These are phyloP conservation scores for Apamea sordens DNA, from an alignment of 2,888 invertebrate genomes.

Conservation along the genomic window DNA sequence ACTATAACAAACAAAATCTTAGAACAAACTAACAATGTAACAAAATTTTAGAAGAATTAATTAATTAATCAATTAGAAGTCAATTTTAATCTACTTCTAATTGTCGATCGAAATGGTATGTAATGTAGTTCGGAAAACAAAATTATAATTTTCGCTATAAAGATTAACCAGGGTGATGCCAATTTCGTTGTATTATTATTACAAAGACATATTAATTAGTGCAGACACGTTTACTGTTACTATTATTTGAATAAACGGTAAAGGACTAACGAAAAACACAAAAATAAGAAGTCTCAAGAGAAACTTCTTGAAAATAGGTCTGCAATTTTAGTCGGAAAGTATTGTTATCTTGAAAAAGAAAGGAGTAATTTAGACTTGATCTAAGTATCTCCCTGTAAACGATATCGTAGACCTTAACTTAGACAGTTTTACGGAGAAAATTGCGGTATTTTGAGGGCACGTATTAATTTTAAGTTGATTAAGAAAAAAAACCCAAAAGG, in stretches of 20 bases:
- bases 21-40: no score
- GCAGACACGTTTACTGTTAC: background rate
- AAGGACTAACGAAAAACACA: background rate
- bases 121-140: no score
- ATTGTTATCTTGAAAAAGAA: constrained; percentile 24
- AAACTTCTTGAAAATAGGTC: background rate
- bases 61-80: no score
- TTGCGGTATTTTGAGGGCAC: constrained; percentile 36
- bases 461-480: constrained; percentile 39
- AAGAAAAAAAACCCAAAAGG: background rate
- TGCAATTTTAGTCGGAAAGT: background rate
- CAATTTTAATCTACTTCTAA: background rate
- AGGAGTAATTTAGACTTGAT: background rate
- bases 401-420: constrained; percentile 14
- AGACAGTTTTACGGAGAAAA: constrained; percentile 32
- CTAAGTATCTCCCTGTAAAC: constrained; percentile 14
- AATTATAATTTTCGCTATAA: no score
- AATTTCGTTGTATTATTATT: background rate
- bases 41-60: no score
- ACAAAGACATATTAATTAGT: background rate
- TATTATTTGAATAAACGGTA: background rate
- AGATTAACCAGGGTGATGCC: background rate
- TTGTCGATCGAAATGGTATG: no score
- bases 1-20: no score
- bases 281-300: background rate